phyloP scores from a whole-genome alignment of 2,888 invertebrate genomes.

The Hipparchia sbordonii region DNA sequence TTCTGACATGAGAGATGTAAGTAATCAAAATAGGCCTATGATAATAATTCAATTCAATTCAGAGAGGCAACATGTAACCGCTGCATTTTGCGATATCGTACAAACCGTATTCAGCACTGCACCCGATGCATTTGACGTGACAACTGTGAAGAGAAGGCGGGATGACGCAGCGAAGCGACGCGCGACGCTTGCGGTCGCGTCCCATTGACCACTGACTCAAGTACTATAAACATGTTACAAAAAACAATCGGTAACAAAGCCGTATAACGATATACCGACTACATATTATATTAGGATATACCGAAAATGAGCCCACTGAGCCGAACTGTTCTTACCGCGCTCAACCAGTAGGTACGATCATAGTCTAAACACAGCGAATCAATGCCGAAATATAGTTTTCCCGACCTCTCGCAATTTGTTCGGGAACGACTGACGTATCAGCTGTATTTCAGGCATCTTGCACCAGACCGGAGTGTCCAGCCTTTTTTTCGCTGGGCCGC shows the following conservation, averaged over 20 bases:
- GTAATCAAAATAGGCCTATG: conserved; percentile 62
- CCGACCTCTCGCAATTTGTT: conserved; percentile 21
- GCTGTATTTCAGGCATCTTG: conserved; percentile 1
- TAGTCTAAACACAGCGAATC: conserved; percentile 18
- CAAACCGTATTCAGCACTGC: not conserved
- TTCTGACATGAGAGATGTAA: conserved; percentile 50
- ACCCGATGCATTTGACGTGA: conserved; percentile 1
- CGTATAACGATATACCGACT: not conserved
- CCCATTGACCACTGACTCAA: not conserved
- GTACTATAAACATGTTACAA: not conserved
- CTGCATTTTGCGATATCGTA: conserved; percentile 1
- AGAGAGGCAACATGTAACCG: conserved; percentile 7
- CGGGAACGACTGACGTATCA: conserved; percentile 11
- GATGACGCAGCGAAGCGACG: not conserved
- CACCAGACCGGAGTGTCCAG: not conserved
- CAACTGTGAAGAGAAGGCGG: not conserved
- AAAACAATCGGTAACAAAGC: conserved; percentile 1
- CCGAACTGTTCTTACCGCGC: conserved; percentile 1
- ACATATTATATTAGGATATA: not conserved
- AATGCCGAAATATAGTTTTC: conserved; percentile 13
- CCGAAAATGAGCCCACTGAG: not conserved
- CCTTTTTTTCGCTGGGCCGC: conserved; percentile 17
- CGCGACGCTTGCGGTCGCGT: conserved; percentile 3
- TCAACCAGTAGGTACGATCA: conserved; percentile 25
- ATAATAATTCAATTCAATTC: conserved; percentile 17